phyloP scores from a whole-genome alignment of 2,888 invertebrate genomes.

The Eupeodes luniger region DNA sequence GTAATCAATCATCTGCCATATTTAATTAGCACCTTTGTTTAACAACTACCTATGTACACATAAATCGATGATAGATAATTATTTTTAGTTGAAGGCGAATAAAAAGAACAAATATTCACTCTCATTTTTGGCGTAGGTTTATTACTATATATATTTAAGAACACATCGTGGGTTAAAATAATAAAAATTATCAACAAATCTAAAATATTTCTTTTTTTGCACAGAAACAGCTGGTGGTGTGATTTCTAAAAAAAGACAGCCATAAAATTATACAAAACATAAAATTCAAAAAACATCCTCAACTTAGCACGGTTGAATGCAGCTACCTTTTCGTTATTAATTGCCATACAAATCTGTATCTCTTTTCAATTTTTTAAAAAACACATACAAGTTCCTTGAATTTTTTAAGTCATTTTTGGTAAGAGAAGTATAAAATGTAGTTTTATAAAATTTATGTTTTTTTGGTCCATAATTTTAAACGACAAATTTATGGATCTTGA shows the following conservation, averaged over 20 bases:
- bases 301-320: background rate
- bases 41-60: too few species aligned
- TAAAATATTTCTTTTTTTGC: background rate
- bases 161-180: background rate
- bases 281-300: too few species aligned
- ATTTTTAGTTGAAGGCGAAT: background rate
- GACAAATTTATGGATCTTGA: background rate
- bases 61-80: slow-evolving; percentile 13
- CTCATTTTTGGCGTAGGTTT: background rate
- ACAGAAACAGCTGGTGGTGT: background rate
- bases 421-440: background rate
- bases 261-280: too few species aligned
- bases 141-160: background rate
- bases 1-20: slow-evolving; percentile 9
- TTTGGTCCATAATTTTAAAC: background rate
- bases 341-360: background rate
- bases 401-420: background rate
- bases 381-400: background rate
- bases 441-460: background rate
- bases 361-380: background rate
- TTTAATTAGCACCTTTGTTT: slow-evolving; percentile 15
- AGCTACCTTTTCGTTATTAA: background rate
- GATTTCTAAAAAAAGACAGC: too few species aligned
- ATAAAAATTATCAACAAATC: background rate
- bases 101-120: background rate